Base-by-base conservation (phyloP, 1,140 invertebrate genomes). In the Drosophila varians region DNA sequence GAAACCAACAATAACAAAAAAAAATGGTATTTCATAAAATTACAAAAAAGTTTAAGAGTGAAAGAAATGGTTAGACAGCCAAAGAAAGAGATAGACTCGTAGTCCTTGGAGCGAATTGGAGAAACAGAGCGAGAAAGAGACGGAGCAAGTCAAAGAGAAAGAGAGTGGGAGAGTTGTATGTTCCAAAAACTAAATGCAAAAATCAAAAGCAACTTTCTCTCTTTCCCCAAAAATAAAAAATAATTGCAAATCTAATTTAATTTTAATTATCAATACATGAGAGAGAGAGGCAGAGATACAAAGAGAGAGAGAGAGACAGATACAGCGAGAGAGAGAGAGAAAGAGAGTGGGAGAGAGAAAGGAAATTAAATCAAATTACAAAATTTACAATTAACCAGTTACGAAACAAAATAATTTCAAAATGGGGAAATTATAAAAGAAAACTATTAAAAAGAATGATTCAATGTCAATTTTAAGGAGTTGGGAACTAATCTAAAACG, bases 1-100 rank as follows among this genome's bases (percentile, higher is more conserved):
- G 36, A 47, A 53, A 48, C n/a, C 28, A 74, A n/a, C n/a, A n/a
- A n/a, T n/a, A n/a, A n/a, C n/a, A n/a, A n/a, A 60, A 55, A 72
- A 54, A 40, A 31, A 31, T 31, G 28, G 28, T 31, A 40, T 47
- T 65, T 68, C 52, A 57, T 76, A 45, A 64, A 79, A 53, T 76
- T 56, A 31, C 28, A 31, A 31, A 31, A 31, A 31, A 31, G 25
- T 62, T 86, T 31, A 42, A 73, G 52, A 55, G 26, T 60, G 45
- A 61, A 38, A 48, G 46, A 43, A 16, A 38, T 38, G 36, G 36
- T 42, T 34, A 77, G 61, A 57, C 19, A 72, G 45, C 51, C 34
- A 49, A 23, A 56, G 38, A 56, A 28, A 56, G 25, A 64, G 52
- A 62, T 25, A 61, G 38, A 52, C 28, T n/a, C 2, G 4, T 31